phyloP scores from a whole-genome alignment of 1,140 invertebrate species.

The Mya arenaria region DNA sequence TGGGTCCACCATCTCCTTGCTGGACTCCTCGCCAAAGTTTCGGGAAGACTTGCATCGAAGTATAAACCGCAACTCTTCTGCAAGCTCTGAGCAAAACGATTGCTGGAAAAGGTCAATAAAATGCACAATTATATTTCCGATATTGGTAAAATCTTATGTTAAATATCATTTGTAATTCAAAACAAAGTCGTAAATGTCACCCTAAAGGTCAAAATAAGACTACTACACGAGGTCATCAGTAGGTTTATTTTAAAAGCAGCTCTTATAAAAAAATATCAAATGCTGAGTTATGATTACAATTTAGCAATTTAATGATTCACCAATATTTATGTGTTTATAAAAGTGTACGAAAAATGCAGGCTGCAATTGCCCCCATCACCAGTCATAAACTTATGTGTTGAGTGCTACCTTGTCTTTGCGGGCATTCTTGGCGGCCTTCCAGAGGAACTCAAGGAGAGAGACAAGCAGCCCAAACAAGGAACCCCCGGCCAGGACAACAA shows the following conservation, averaged over 20 bases:
- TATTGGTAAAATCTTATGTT: not conserved
- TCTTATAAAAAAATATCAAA: not conserved
- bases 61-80: conserved; percentile 35
- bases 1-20: not conserved
- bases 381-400: too few species aligned
- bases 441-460: conserved; percentile 97
- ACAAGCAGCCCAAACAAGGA: conserved; percentile 94
- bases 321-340: too few species aligned
- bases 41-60: conserved; percentile 24
- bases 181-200: not conserved
- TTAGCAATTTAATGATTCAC: too few species aligned
- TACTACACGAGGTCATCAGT: not conserved
- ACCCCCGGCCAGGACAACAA: conserved; percentile 96
- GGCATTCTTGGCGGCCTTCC: conserved; percentile 87
- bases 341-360: too few species aligned
- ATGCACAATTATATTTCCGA: not conserved
- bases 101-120: conserved; percentile 24
- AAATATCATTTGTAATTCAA: not conserved
- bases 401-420: conserved; percentile 37
- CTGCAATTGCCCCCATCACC: too few species aligned
- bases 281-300: not conserved
- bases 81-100: conserved; percentile 42
- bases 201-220: not conserved
- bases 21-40: not conserved
- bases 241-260: not conserved